Conservation (phyloP, 2,797 vertebrate species). For the Mus spretus region DNA sequence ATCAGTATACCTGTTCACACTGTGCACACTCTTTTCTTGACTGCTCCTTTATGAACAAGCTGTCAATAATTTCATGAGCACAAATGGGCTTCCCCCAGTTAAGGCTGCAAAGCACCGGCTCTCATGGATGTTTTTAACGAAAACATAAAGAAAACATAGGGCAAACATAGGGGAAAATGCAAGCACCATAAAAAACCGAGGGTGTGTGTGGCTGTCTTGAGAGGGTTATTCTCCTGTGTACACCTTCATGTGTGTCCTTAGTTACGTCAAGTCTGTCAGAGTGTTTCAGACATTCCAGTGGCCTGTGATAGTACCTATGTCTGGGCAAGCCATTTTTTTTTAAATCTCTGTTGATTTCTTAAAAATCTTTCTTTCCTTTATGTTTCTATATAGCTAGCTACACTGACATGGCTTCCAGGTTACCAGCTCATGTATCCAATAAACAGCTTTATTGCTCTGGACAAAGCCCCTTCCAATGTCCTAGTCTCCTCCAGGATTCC, state of each 20-base stretch:
- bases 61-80: fast-evolving
- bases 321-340: neutral
- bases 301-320: fast-evolving
- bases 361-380: neutral
- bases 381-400: neutral
- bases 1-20: fast-evolving
- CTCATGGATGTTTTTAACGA: neutral
- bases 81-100: neutral
- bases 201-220: fast-evolving
- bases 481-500: neutral
- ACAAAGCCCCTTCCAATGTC: too few relatives aligned
- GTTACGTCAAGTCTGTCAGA: neutral
- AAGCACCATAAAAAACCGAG: neutral
- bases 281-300: neutral
- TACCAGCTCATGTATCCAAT: fast-evolving
- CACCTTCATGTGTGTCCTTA: fast-evolving
- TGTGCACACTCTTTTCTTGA: fast-evolving
- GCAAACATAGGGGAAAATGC: neutral
- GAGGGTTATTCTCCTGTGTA: fast-evolving
- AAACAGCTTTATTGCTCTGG: neutral
- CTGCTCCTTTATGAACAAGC: neutral
- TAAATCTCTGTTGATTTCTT: neutral
- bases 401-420: neutral
- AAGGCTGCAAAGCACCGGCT: neutral
- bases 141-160: neutral